A percentile compares a stretch with the other conserved stretches of the same genome.
These are phyloP conservation scores for Thysanoteuthis rhombus DNA, from an alignment of 2,888 invertebrate genomes.

Conservation along the genomic window DNA sequence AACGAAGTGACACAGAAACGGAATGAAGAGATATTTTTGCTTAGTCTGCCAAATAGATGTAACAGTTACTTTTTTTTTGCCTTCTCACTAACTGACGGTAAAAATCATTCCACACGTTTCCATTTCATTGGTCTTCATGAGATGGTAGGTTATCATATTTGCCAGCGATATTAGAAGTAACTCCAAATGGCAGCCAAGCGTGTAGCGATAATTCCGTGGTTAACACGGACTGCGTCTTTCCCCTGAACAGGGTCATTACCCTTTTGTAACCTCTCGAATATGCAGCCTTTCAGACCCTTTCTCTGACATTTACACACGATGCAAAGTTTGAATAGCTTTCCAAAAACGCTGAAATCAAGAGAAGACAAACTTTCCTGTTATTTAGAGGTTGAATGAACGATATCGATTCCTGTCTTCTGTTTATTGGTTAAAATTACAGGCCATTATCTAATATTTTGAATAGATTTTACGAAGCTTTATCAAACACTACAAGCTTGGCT, in stretches of 20 bases:
- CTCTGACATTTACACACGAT: no score
- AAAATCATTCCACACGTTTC: not conserved
- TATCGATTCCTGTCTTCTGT: no score
- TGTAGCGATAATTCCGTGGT: not conserved
- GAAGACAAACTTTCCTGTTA: no score
- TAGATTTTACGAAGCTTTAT: no score
- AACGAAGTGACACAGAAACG: no score
- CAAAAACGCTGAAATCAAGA: no score
- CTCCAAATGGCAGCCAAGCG: not conserved
- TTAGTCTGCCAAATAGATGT: not conserved
- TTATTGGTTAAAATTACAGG: no score
- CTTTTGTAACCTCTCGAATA: not conserved
- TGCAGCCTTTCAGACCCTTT: not conserved
- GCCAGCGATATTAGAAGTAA: not conserved
- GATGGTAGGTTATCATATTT: not conserved
- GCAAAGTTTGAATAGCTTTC: no score
- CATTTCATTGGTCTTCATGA: not conserved
- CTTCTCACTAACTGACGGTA: not conserved
- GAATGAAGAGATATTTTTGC: not conserved
- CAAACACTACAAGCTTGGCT: no score
- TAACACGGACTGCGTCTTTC: not conserved
- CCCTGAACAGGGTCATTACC: not conserved
- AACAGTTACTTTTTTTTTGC: not conserved
- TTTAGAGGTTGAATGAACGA: no score
- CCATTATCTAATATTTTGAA: no score